Percentiles rank a stretch among this genome's conserved stretches.
These are phyloP conservation scores for Peucedramus taeniatus DNA, from an alignment of 2,113 vertebrate genomes.

Conservation along the genomic window DNA sequence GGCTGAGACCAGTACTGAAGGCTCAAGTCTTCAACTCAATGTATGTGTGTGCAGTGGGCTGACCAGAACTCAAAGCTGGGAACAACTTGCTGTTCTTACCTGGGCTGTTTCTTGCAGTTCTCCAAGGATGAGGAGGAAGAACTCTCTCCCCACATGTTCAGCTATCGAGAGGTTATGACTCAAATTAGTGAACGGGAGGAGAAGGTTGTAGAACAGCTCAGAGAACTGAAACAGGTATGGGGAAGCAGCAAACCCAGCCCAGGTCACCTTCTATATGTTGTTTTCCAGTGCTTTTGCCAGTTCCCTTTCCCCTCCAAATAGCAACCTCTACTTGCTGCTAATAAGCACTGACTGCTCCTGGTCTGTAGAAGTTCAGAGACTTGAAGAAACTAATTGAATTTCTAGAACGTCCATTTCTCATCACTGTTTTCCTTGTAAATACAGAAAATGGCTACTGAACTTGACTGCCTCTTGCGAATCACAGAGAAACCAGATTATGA, in stretches of 20 bases:
- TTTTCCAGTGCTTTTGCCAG: neutral
- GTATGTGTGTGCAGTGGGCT: slow-evolving; percentile 47
- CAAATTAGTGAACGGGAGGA: slow-evolving; percentile 74
- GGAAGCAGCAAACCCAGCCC: neutral
- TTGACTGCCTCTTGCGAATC: slow-evolving; percentile 68
- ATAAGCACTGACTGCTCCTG: neutral
- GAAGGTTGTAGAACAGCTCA: slow-evolving; percentile 71
- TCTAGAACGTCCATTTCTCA: neutral
- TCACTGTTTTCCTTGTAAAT: neutral
- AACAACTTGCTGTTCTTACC: neutral
- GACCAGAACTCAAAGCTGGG: neutral
- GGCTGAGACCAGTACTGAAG: neutral
- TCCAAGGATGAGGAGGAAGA: slow-evolving; percentile 72
- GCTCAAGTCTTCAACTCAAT: neutral
- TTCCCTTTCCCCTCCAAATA: neutral
- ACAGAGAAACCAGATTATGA: slow-evolving; percentile 74
- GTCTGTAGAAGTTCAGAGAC: neutral
- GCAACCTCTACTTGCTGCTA: neutral
- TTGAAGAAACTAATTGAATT: neutral
- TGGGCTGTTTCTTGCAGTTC: slow-evolving; percentile 41
- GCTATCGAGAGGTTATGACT: slow-evolving; percentile 69
- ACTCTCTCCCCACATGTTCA: slow-evolving; percentile 69
- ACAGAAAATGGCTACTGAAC: slow-evolving; percentile 52
- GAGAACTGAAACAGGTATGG: slow-evolving; percentile 71
- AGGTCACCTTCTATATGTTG: neutral